Evolutionary conservation across 92 coral and sea anemone genomes (phyloP), one percentile per base, ranked within the genome.

Genomic region (Blastomussa wellsi): DNA sequence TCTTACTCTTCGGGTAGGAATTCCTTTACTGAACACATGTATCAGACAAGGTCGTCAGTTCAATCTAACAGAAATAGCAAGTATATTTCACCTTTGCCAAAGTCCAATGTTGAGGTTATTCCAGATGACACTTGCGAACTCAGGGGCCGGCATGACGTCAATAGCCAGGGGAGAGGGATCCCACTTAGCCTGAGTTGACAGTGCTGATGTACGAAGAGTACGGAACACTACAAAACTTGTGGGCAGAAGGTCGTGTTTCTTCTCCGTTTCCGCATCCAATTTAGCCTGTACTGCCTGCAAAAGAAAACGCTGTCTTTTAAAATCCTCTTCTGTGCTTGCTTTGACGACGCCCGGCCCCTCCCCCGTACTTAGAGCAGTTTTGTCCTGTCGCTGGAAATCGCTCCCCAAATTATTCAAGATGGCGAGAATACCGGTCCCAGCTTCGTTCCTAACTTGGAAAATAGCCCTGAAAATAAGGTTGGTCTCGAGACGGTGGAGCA

Each of bases 151-250:
- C 59, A 86, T 87, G 24, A 95, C 91, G 73, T 89, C 87, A 55
- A 94, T 65, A 32, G 81, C 77, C 69, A 90, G 82, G 5, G 95
- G 90, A 12, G 92, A 89, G 53, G 79, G 82, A 51, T 96, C 98
- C 98, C 98, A 96, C 53, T 89, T 82, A 2, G 89, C 91, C 72
- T 94, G 95, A n/a, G 80, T 81, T 3, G 98, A 96, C 42, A 96
- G 68, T 3, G 94, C 77, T 31, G 98, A 94, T 33, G 90, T 69
- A 48, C 90, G 89, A 64, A 94, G 86, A 33, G 95, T 86, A 48
- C 90, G 92, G 88, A 94, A 96, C 31, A 93, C 93, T 19, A 94
- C 93, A 85, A 96, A 96, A n/a, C 95, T 86, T 60, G 91, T 81
- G 6, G 93, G 89, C 8, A 87, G 76, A 6, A 76, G 92, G 67